Percentiles rank a stretch among this genome's conserved stretches.
Conservation (phyloP, 2,113 vertebrate species). For the Phylloscopus trochiloides region DNA sequence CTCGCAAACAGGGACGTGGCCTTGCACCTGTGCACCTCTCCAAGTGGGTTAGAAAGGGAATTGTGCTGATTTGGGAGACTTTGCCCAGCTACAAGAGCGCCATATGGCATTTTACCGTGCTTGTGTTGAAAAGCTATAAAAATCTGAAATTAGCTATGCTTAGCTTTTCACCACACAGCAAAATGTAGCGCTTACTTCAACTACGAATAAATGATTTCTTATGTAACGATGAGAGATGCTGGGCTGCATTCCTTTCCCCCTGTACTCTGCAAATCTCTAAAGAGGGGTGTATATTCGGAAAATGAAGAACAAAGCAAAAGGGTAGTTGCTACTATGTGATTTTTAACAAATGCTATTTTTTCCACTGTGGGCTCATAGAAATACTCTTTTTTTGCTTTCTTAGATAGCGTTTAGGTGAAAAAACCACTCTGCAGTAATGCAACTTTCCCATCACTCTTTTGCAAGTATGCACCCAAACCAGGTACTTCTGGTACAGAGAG, state of each 20-base stretch:
- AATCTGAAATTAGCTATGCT: neutral
- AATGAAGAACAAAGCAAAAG: neutral
- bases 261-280: neutral
- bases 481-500: neutral
- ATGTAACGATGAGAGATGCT: neutral
- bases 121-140: neutral
- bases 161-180: neutral
- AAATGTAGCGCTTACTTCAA: neutral
- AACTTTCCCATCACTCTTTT: neutral
- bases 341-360: neutral
- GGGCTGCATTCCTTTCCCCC: neutral
- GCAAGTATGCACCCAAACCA: fast-evolving
- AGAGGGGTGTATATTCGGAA: neutral
- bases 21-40: fast-evolving
- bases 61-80: neutral
- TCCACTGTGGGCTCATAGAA: neutral
- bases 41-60: neutral
- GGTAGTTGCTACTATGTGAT: neutral
- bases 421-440: fast-evolving
- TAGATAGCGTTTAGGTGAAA: neutral
- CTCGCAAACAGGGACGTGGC: fast-evolving
- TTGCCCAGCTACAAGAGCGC: neutral
- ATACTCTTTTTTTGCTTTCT: neutral
- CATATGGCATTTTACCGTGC: conserved; percentile 8
- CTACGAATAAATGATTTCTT: conserved; percentile 34